These are phyloP conservation scores for Pygoscelis adeliae DNA, from an alignment of 2,113 vertebrate genomes.

Conservation along the genomic window DNA sequence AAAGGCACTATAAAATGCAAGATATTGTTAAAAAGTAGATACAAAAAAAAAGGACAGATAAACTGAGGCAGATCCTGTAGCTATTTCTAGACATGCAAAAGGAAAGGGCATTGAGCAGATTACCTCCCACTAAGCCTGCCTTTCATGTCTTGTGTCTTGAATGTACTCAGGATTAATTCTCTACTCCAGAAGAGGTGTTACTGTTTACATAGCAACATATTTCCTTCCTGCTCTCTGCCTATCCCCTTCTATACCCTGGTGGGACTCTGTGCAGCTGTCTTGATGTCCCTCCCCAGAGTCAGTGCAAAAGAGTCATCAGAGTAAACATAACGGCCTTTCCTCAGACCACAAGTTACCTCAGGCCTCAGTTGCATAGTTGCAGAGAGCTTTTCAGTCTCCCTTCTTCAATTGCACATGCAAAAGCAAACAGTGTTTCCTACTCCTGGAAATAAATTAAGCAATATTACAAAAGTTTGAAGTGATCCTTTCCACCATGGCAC, in stretches of 20 bases:
- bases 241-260: background rate
- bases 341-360: background rate
- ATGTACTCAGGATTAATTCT: slow-evolving; percentile 36
- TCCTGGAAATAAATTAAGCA: background rate
- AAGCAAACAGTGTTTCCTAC: background rate
- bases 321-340: background rate
- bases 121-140: slow-evolving; percentile 20
- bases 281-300: background rate
- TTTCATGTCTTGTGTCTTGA: slow-evolving; percentile 33
- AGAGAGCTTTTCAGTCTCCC: background rate
- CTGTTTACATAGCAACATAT: background rate
- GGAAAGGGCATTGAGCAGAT: slow-evolving; percentile 25
- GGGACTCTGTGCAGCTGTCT: background rate
- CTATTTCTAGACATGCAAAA: slow-evolving; percentile 18
- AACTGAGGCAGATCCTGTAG: background rate
- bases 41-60: background rate
- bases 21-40: background rate
- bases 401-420: background rate
- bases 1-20: slow-evolving; percentile 2
- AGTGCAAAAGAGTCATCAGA: background rate
- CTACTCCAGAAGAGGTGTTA: slow-evolving; percentile 31
- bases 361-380: background rate
- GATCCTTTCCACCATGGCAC: background rate
- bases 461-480: background rate
- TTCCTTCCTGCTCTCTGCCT: background rate